Percentiles rank a stretch among this genome's conserved stretches.
These are phyloP conservation scores for Acanthochromis polyacanthus DNA, from an alignment of 2,113 vertebrate genomes.

Conservation along the genomic window DNA sequence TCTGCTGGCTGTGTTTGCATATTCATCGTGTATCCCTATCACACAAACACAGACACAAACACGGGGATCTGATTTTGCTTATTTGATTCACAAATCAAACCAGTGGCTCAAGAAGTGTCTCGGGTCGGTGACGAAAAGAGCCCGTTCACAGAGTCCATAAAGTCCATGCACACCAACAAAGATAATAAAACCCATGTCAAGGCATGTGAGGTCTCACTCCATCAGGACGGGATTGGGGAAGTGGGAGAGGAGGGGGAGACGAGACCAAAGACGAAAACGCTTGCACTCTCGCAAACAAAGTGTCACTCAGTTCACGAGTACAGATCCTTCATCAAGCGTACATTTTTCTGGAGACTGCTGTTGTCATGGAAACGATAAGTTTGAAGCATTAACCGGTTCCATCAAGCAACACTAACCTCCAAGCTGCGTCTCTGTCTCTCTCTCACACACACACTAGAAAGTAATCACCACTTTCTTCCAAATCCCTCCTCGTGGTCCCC, in stretches of 20 bases:
- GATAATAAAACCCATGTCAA: slow-evolving; percentile 13
- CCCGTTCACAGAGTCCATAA: slow-evolving; percentile 9
- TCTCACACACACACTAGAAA: slow-evolving; percentile 44
- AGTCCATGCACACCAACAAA: slow-evolving; percentile 4
- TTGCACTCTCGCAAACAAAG: slow-evolving; percentile 16
- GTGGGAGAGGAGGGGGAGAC: background rate
- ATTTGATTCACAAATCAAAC: slow-evolving; percentile 25
- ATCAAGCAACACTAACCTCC: slow-evolving; percentile 2
- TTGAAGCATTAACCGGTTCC: slow-evolving; percentile 60
- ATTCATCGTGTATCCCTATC: slow-evolving; percentile 23
- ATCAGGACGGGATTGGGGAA: slow-evolving; percentile 19
- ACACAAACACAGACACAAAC: slow-evolving; percentile 20
- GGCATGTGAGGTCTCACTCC: slow-evolving; percentile 13
- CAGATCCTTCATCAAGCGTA: slow-evolving; percentile 37
- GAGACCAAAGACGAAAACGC: slow-evolving; percentile 11
- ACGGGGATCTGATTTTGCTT: background rate
- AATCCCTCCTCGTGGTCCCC: slow-evolving; percentile 72
- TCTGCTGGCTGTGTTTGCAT: slow-evolving; percentile 3
- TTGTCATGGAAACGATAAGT: slow-evolving; percentile 68
- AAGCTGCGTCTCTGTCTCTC: background rate
- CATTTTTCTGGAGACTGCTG: slow-evolving; percentile 26
- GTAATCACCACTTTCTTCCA: slow-evolving; percentile 75
- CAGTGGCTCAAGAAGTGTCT: background rate
- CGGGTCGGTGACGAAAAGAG: slow-evolving; percentile 1
- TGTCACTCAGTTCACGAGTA: slow-evolving; percentile 31